phyloP scores from a whole-genome alignment of 2,888 invertebrate species.

The Neoascia interrupta region DNA sequence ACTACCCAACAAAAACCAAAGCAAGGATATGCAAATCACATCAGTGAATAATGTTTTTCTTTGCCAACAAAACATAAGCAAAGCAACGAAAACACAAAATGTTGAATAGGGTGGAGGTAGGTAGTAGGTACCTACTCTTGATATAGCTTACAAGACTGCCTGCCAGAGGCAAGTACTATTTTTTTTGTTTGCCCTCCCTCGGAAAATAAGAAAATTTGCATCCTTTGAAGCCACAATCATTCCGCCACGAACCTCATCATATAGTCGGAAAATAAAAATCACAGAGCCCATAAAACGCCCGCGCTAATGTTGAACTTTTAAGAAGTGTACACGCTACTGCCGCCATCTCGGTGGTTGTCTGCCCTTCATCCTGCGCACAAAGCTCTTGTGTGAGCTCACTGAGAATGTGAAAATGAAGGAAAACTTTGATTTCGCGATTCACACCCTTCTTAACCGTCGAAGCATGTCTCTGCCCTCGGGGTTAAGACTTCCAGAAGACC shows the following conservation, averaged over 20 bases:
- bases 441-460: conserved; percentile 49
- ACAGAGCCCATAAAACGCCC: conserved; percentile 3
- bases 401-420: conserved; percentile 27
- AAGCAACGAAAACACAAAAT: conserved; percentile 13
- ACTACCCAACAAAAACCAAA: conserved; percentile 8
- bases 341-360: too few species aligned
- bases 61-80: conserved; percentile 38
- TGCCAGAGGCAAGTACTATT: conserved; percentile 2
- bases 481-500: conserved; percentile 1
- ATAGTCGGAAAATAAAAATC: conserved; percentile 23
- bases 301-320: conserved; percentile 48
- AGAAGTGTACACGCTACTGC: conserved; percentile 15
- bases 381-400: not conserved
- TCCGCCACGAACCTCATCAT: not conserved
- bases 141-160: too few species aligned
- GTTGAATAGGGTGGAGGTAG: conserved; percentile 2
- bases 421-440: conserved; percentile 55
- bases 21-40: conserved; percentile 47
- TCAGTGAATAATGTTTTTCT: conserved; percentile 53
- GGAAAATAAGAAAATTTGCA: conserved; percentile 28
- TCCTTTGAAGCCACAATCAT: conserved; percentile 35
- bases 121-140: too few species aligned
- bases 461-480: conserved; percentile 14
- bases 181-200: too few species aligned
- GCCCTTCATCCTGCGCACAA: conserved; percentile 3